Evolutionary conservation across 2,888 invertebrate genomes (phyloP).

Genomic region (Bugula neritina): DNA sequence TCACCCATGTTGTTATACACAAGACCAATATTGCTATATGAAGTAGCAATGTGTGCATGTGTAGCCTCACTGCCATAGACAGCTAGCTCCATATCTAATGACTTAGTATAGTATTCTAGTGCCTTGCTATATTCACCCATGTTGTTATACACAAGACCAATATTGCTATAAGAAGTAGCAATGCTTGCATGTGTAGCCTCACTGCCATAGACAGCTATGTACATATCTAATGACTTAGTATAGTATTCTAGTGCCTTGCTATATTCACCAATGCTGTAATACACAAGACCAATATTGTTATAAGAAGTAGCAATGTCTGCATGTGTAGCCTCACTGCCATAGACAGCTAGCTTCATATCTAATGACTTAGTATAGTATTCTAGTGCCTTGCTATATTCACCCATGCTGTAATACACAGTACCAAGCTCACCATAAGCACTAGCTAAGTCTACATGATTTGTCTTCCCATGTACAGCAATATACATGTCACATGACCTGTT

Average conservation of each 20-base stretch:
- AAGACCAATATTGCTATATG: no score
- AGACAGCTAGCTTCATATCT: neutral
- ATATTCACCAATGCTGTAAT: neutral
- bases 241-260: neutral
- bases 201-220: neutral
- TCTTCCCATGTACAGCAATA: neutral
- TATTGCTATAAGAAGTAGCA: no score
- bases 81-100: no score
- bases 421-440: neutral
- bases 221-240: neutral
- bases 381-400: neutral
- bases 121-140: no score
- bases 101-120: no score
- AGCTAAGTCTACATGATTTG: neutral
- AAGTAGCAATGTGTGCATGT: no score
- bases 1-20: no score
- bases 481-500: neutral
- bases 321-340: neutral
- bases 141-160: no score
- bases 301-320: neutral
- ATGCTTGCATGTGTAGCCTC: no score
- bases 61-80: no score
- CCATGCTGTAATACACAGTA: neutral
- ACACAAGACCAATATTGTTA: neutral
- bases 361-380: neutral